phyloP scores from a whole-genome alignment of 1,140 invertebrate genomes.

The roundworm (Caenorhabditis elegans) region DNA sequence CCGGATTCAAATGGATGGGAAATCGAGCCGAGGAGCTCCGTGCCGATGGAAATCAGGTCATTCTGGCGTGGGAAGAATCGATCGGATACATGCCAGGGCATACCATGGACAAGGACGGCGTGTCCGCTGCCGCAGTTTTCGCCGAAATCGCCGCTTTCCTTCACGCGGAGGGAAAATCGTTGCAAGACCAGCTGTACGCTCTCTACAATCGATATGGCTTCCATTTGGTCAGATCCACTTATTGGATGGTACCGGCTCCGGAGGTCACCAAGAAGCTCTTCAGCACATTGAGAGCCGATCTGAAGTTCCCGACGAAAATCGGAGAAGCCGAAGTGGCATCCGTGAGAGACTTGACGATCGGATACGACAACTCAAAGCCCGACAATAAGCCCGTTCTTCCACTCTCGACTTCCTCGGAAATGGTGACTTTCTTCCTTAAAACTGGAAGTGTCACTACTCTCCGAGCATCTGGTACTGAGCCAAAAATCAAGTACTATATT shows the following conservation, averaged over 20 bases:
- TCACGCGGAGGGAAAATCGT: constrained; percentile 71
- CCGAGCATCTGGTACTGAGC: constrained; percentile 95
- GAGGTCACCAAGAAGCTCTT: constrained; percentile 57
- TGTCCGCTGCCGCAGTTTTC: constrained; percentile 79
- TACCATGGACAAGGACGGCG: constrained; percentile 92
- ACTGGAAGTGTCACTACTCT: constrained; percentile 85
- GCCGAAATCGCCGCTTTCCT: constrained; percentile 81
- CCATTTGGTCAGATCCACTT: constrained; percentile 60
- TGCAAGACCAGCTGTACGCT: constrained; percentile 77
- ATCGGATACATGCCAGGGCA: constrained; percentile 83
- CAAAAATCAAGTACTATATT: constrained; percentile 96
- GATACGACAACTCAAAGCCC: constrained; percentile 78
- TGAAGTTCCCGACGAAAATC: constrained; percentile 78
- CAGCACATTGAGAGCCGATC: constrained; percentile 58
- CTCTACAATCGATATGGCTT: constrained; percentile 73
- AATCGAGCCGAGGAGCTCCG: constrained; percentile 80
- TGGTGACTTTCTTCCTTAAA: constrained; percentile 92
- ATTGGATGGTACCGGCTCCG: constrained; percentile 60
- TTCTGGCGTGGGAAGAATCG: constrained; percentile 89
- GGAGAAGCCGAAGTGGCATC: constrained; percentile 76
- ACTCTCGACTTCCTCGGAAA: constrained; percentile 78
- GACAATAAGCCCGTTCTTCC: constrained; percentile 79
- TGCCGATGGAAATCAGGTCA: constrained; percentile 73
- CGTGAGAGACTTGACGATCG: constrained; percentile 82
- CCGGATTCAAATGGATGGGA: constrained; percentile 99